phyloP scores from a whole-genome alignment of 2,113 vertebrate species.

The Struthio camelus region DNA sequence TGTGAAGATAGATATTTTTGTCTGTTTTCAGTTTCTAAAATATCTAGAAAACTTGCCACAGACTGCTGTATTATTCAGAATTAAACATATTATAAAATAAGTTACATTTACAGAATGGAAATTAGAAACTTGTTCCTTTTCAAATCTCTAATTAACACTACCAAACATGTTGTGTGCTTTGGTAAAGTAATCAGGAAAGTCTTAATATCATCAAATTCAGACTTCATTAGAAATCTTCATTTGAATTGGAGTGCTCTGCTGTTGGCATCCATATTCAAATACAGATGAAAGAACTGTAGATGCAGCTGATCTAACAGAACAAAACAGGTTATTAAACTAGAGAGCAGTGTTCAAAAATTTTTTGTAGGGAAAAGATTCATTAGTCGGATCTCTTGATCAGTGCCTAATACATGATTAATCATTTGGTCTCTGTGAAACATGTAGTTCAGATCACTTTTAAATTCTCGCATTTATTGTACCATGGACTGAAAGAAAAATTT shows the following conservation, averaged over 20 bases:
- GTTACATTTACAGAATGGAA: background rate
- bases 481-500: background rate
- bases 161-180: background rate
- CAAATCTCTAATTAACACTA: background rate
- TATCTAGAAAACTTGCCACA: background rate
- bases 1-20: background rate
- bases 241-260: background rate
- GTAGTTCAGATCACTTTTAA: background rate
- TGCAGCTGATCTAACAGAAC: background rate
- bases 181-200: background rate
- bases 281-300: background rate
- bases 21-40: background rate
- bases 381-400: background rate
- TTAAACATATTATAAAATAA: background rate
- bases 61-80: background rate
- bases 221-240: background rate
- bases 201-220: background rate
- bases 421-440: background rate
- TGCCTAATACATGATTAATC: background rate
- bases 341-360: background rate
- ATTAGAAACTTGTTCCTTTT: background rate
- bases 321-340: background rate
- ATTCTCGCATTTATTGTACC: background rate
- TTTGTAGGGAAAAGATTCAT: background rate
- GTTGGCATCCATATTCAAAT: background rate